Evolutionary conservation across 2,888 invertebrate species (phyloP), one percentile per base, ranked within the genome.

Genomic region (Papilio demoleus): DNA sequence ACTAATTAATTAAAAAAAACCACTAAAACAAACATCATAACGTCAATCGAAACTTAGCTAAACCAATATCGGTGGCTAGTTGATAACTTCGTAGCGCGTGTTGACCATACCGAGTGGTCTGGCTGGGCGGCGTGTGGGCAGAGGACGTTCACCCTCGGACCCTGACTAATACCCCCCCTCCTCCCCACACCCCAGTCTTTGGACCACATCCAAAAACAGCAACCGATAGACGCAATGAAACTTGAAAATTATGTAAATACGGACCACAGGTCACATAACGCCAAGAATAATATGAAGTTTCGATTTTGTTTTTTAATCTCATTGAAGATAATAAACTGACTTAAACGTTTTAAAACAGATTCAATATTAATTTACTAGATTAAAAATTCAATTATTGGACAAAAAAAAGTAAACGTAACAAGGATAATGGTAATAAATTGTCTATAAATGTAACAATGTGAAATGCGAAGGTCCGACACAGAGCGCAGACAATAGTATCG

Each of bases 131-230:
- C 70, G 87, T 86, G 91, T 90, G 85, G 91, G 91, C 70, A 77
- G 75, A 80, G 88, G 85, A 76, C 89, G 79, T 90, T 90, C 86
- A 90, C 86, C 89, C 81, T 80, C 70, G 76, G 77, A 77, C 75
- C 79, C 84, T 87, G 86, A 86, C 81, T 87, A 83, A 86, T 78
- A 74, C 71, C 76, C 72, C 75, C 70, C 74, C 71, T 75, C 72
- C 75, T 71, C 76, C 72, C 75, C 70, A 74, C 71, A 75, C 72
- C 75, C 71, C 68, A 4, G 4, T 31, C 77, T 81, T 87, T 87
- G 88, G 86, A 85, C 78, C 77, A 81, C 78, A 72, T 85, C 89
- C 90, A 88, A 88, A 89, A 83, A 79, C 80, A 81, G 86, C 77
- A 68, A 64, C 34, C 59, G 47, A 58, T 59, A 36, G 59, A 4